Evolutionary conservation across 2,888 invertebrate species (phyloP).

Genomic region (Micropterix aruncella): DNA sequence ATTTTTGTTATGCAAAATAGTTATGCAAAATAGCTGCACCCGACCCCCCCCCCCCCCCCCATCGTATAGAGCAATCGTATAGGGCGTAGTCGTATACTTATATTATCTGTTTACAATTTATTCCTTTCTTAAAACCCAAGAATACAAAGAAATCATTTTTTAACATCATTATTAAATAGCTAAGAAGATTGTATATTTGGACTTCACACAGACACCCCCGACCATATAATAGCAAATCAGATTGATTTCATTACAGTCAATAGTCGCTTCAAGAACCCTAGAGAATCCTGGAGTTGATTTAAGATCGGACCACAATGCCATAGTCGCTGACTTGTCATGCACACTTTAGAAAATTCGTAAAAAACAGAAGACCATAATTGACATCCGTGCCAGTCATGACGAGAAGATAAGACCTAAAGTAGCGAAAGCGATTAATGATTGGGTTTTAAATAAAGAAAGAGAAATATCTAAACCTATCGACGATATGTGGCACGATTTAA

Average conservation of each 20-base stretch:
- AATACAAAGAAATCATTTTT: no score
- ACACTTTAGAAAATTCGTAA: not conserved
- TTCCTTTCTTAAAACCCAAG: no score
- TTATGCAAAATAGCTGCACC: no score
- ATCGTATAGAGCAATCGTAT: no score
- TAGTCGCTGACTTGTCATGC: no score
- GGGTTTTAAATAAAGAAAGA: not conserved
- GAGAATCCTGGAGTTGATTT: no score
- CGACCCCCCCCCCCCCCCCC: no score
- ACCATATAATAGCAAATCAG: not conserved
- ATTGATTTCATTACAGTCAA: no score
- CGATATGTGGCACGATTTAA: not conserved
- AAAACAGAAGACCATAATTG: not conserved
- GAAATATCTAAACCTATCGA: not conserved
- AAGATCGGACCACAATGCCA: not conserved
- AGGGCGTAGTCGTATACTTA: no score
- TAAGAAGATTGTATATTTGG: not conserved
- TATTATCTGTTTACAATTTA: no score
- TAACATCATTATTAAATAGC: no score
- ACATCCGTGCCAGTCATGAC: not conserved
- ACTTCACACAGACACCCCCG: not conserved
- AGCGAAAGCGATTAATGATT: not conserved
- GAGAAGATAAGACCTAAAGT: not conserved
- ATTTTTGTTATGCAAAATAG: no score
- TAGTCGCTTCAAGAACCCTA: not conserved